Evolutionary conservation across 2,888 invertebrate species (phyloP).

Genomic region (Lasioglossum leucozonium): DNA sequence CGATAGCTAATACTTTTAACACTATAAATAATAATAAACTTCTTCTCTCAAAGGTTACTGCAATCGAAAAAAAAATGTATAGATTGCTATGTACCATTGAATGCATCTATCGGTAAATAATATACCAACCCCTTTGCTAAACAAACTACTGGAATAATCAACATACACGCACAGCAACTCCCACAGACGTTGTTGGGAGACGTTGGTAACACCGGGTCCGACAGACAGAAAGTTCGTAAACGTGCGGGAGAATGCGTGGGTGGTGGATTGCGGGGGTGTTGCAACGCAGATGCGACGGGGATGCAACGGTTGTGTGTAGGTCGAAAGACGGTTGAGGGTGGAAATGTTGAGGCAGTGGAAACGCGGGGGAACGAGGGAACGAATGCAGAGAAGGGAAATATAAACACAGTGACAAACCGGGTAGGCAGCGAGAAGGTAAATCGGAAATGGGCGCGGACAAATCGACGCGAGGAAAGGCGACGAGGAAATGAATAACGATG

Average conservation of each 20-base stretch:
- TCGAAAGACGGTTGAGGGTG: not conserved
- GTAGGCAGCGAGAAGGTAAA: not conserved
- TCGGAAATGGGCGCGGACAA: not conserved
- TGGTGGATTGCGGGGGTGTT: slow-evolving; percentile 31
- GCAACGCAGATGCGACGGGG: slow-evolving; percentile 15
- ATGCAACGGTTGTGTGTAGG: not conserved
- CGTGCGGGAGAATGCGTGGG: not conserved
- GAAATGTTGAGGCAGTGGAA: not conserved
- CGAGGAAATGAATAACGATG: not conserved
- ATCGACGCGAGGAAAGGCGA: not conserved
- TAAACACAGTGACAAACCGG: slow-evolving; percentile 7
- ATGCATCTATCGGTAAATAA: too few relatives aligned
- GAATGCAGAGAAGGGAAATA: not conserved
- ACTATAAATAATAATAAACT: too few relatives aligned
- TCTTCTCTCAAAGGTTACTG: too few relatives aligned
- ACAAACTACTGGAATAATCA: too few relatives aligned
- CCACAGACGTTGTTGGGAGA: not conserved
- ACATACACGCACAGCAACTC: too few relatives aligned
- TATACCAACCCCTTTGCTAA: too few relatives aligned
- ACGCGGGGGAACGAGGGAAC: not conserved
- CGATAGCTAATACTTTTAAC: too few relatives aligned
- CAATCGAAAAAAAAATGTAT: too few relatives aligned
- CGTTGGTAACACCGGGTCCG: not conserved
- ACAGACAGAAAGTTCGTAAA: not conserved
- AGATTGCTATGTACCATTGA: too few relatives aligned